Evolutionary conservation across 2,888 invertebrate genomes (phyloP).

Genomic region (Drosophila lutescens): DNA sequence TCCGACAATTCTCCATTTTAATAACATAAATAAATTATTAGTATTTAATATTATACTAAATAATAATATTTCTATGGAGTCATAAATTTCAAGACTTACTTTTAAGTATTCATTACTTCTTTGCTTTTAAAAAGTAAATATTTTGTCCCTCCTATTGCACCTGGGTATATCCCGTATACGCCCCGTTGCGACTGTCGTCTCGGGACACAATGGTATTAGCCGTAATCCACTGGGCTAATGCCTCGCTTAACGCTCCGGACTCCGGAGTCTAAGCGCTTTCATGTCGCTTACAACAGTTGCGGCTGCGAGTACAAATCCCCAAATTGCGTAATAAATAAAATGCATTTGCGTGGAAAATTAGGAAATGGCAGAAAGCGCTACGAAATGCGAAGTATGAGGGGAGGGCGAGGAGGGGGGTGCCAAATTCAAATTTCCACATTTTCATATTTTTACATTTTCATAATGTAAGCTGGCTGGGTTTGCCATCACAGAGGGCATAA

Average conservation of each 20-base stretch:
- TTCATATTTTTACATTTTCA: conserved; percentile 52
- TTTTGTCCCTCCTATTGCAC: background rate
- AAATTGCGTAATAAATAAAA: conserved; percentile 73
- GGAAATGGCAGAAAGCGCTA: conserved; percentile 43
- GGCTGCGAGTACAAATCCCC: conserved; percentile 42
- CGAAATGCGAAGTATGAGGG: background rate
- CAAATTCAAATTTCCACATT: conserved; percentile 44
- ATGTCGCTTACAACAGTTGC: conserved; percentile 32
- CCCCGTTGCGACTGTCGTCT: conserved; percentile 5
- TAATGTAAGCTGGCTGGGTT: conserved; percentile 35
- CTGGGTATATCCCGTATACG: conserved; percentile 26
- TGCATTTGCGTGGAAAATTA: conserved; percentile 74
- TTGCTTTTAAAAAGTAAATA: background rate
- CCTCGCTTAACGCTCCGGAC: conserved; percentile 35
- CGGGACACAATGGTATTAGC: conserved; percentile 13
- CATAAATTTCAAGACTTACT: too few relatives aligned
- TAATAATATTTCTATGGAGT: too few relatives aligned
- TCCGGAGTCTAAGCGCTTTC: conserved; percentile 34
- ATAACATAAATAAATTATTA: too few relatives aligned
- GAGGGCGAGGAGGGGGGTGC: conserved; percentile 2
- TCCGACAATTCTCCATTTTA: too few relatives aligned
- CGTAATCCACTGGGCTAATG: conserved; percentile 37
- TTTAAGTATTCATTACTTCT: too few relatives aligned
- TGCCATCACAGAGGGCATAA: conserved; percentile 52
- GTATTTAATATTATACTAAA: too few relatives aligned